Percentiles rank a stretch among this genome's conserved stretches.
These are phyloP conservation scores for Mycteria americana DNA, from an alignment of 2,797 vertebrate genomes.

Conservation along the genomic window DNA sequence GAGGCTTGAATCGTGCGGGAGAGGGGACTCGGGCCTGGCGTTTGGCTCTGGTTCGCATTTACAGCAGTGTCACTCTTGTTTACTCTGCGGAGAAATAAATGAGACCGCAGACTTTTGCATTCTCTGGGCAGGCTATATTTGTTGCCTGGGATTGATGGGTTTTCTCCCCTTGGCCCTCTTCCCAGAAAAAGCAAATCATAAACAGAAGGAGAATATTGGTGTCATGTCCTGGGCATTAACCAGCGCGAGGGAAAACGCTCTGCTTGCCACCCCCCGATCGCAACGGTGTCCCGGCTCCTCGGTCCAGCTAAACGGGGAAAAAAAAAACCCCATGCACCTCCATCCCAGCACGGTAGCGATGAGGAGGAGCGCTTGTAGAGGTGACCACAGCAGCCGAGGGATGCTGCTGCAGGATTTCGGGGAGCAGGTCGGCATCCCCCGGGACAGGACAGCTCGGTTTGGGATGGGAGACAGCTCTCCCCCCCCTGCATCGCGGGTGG, in stretches of 20 bases:
- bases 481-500: accelerated
- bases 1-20: not conserved
- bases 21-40: not conserved
- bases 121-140: slow-evolving; percentile 20
- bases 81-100: slow-evolving; percentile 66
- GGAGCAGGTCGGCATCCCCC: not conserved
- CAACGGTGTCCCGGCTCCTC: accelerated
- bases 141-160: slow-evolving; percentile 53
- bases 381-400: not conserved
- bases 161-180: slow-evolving; percentile 54
- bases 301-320: accelerated
- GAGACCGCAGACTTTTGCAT: slow-evolving; percentile 29
- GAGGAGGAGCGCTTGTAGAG: not conserved
- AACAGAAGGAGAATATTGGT: slow-evolving; percentile 60
- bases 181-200: slow-evolving; percentile 59
- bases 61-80: slow-evolving; percentile 55
- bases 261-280: accelerated
- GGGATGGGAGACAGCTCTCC: not conserved
- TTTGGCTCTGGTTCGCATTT: not conserved
- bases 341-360: accelerated
- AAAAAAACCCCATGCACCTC: not conserved
- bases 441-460: accelerated
- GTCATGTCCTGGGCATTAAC: slow-evolving; percentile 52
- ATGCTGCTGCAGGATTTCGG: not conserved
- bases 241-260: not conserved